These are phyloP conservation scores for Periplaneta americana DNA, from an alignment of 1,140 invertebrate species.

Conservation along the genomic window DNA sequence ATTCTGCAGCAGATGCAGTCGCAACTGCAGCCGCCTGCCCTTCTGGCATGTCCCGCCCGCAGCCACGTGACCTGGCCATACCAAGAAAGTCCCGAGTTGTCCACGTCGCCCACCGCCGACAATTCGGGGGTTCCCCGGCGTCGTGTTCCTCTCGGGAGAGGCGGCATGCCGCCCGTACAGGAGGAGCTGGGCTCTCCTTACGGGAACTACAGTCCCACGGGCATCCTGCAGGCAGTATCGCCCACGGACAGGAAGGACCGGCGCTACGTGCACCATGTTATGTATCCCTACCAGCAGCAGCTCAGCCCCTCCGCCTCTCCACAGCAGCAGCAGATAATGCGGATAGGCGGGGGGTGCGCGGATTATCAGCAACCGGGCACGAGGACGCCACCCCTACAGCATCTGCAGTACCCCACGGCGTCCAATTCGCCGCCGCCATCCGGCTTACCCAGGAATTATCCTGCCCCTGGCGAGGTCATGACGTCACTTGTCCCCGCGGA, in stretches of 20 bases:
- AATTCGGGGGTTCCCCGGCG: neutral
- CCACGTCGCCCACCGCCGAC: neutral
- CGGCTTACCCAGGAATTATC: neutral
- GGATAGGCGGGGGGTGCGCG: conserved; percentile 5
- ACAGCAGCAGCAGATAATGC: conserved; percentile 4
- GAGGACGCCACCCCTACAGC: neutral
- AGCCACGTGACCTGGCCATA: conserved; percentile 12
- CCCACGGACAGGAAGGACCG: neutral
- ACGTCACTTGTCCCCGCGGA: neutral
- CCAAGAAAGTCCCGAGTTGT: neutral
- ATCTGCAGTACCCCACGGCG: conserved; percentile 1
- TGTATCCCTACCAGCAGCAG: neutral
- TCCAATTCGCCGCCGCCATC: conserved; percentile 10
- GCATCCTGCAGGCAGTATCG: neutral
- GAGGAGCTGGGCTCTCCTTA: neutral
- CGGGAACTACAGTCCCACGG: neutral
- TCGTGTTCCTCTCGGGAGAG: neutral
- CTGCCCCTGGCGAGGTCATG: neutral
- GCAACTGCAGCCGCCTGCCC: conserved; percentile 6
- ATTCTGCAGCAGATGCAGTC: conserved; percentile 51
- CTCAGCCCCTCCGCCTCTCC: neutral
- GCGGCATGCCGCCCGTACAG: neutral
- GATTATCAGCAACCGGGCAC: neutral
- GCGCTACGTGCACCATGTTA: neutral
- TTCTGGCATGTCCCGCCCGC: neutral